Conservation (phyloP, 2,113 vertebrate species). For the Sterrhoptilus dennistouni region DNA sequence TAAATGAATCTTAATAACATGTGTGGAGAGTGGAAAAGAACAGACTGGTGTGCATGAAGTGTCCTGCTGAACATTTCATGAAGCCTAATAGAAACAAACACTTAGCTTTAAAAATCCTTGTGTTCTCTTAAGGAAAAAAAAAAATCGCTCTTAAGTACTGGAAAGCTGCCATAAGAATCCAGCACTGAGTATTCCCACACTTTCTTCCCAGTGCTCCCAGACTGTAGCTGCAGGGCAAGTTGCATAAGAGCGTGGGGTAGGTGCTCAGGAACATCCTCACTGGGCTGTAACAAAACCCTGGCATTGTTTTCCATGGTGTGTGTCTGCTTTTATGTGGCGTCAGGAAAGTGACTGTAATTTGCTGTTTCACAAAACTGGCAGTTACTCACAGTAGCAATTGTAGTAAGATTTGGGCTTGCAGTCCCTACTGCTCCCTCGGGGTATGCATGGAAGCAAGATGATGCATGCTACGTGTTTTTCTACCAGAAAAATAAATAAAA, state of each 20-base stretch:
- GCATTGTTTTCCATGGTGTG: slow-evolving; percentile 8
- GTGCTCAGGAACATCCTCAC: not conserved
- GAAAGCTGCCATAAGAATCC: slow-evolving; percentile 14
- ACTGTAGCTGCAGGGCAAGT: slow-evolving; percentile 38
- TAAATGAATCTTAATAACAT: not conserved
- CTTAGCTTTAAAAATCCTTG: not conserved
- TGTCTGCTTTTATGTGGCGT: slow-evolving; percentile 36
- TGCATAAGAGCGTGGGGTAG: not conserved
- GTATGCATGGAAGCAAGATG: slow-evolving; percentile 24
- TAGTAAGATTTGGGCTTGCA: not conserved
- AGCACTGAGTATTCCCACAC: not conserved
- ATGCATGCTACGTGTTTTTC: not conserved
- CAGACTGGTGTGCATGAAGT: not conserved
- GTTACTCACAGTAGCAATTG: not conserved
- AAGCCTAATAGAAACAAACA: not conserved
- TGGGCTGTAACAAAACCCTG: not conserved
- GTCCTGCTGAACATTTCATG: not conserved
- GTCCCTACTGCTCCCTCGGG: slow-evolving; percentile 28
- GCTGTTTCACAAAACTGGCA: slow-evolving; percentile 28
- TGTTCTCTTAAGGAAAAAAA: not conserved
- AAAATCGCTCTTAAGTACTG: not conserved
- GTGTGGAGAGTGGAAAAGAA: not conserved
- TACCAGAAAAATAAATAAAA: not conserved
- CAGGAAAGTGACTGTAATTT: slow-evolving; percentile 50
- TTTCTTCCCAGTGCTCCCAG: not conserved